Conservation (phyloP, 2,797 vertebrate species). For the Odontamblyopus lacepedii region DNA sequence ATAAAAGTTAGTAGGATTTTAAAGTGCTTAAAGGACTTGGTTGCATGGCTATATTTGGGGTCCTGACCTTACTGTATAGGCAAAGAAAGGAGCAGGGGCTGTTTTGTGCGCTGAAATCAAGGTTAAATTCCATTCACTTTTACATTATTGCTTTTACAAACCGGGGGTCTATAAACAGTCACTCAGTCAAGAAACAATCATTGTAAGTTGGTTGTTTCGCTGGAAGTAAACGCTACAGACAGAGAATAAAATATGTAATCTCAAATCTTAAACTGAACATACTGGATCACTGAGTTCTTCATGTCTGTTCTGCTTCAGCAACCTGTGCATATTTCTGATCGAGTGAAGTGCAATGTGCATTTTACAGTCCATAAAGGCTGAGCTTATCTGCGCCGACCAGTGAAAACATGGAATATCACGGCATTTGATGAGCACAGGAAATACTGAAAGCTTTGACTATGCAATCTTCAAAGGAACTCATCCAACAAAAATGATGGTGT, state of each 20-base stretch:
- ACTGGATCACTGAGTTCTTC: background rate
- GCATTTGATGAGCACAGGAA: background rate
- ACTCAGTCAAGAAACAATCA: too few species aligned
- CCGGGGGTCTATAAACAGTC: too few species aligned
- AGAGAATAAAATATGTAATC: background rate
- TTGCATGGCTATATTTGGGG: too few species aligned
- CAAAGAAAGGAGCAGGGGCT: background rate
- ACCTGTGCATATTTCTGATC: background rate
- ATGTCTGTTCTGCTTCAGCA: background rate
- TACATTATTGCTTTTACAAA: background rate
- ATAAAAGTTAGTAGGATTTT: too few species aligned
- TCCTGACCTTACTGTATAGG: too few species aligned
- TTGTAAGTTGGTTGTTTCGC: background rate
- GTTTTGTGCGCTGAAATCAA: background rate
- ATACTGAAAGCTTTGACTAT: background rate
- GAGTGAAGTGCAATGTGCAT: background rate
- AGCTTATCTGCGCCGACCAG: slow-evolving; percentile 3
- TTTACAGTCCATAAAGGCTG: slow-evolving; percentile 2
- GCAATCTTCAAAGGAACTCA: background rate
- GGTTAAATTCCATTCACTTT: background rate
- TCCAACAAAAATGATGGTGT: background rate
- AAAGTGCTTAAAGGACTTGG: too few species aligned
- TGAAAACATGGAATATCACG: background rate
- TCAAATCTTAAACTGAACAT: background rate
- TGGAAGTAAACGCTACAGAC: background rate